Conservation (phyloP, 1,140 invertebrate species). For the Globodera rostochiensis region DNA sequence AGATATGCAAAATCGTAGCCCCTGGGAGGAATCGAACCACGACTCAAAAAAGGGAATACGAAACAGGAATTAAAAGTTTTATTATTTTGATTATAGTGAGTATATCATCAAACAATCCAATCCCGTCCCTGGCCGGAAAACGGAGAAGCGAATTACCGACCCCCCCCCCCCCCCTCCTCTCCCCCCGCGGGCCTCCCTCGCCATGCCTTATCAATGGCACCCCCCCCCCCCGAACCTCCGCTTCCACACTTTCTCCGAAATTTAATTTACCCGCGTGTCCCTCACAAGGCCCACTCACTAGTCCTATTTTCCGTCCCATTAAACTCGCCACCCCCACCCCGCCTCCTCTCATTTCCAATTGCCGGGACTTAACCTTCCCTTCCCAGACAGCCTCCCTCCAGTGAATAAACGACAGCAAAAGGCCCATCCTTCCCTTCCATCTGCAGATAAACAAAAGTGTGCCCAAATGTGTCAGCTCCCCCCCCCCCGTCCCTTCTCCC, state of each 20-base stretch:
- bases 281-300: not conserved
- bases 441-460: slow-evolving; percentile 1
- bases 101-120: too few species aligned
- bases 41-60: too few species aligned
- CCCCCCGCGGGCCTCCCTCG: too few species aligned
- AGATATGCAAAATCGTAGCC: too few species aligned
- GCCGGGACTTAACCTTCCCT: slow-evolving; percentile 6
- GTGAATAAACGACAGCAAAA: not conserved
- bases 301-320: slow-evolving; percentile 8
- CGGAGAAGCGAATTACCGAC: too few species aligned
- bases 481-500: not conserved
- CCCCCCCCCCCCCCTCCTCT: too few species aligned
- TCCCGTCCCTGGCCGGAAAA: too few species aligned
- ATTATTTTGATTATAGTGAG: too few species aligned
- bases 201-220: not conserved
- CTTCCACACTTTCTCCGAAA: too few species aligned
- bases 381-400: not conserved
- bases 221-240: not conserved
- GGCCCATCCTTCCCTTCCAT: not conserved
- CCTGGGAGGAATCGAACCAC: too few species aligned
- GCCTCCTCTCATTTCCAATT: not conserved
- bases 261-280: not conserved
- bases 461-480: not conserved
- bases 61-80: too few species aligned
- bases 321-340: not conserved